phyloP scores from a whole-genome alignment of 2,888 invertebrate species.

The Neoaliturus tenellus region DNA sequence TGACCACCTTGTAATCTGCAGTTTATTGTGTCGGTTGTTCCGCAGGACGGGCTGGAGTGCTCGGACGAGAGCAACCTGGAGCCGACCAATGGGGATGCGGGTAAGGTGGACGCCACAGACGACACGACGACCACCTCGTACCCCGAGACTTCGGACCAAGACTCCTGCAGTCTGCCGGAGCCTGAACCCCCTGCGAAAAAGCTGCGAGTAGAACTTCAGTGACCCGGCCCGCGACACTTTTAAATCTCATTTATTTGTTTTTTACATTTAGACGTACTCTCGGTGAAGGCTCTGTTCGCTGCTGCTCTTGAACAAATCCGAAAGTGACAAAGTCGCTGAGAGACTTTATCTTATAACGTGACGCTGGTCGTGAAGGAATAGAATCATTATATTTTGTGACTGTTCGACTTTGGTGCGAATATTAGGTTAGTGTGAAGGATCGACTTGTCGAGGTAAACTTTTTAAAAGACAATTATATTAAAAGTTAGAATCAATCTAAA shows the following conservation, averaged over 20 bases:
- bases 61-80: conserved; percentile 58
- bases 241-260: conserved; percentile 49
- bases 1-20: no score
- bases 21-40: not conserved
- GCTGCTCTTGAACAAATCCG: not conserved
- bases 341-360: no score
- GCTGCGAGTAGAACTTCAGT: conserved; percentile 60
- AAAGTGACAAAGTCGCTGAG: not conserved
- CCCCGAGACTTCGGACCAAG: conserved; percentile 57
- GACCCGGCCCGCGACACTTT: conserved; percentile 6
- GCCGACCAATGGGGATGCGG: conserved; percentile 70
- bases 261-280: conserved; percentile 27
- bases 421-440: not conserved
- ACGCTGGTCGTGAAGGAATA: not conserved
- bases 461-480: not conserved
- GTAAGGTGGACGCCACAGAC: conserved; percentile 27
- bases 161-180: conserved; percentile 56
- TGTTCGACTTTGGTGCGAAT: no score
- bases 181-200: conserved; percentile 72
- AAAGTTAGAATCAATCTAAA: not conserved
- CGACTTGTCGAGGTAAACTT: not conserved
- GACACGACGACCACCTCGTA: conserved; percentile 57
- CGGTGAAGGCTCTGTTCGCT: not conserved
- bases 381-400: no score
- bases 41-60: conserved; percentile 58